Evolutionary conservation across 2,113 vertebrate species (phyloP).

Genomic region (Mobula birostris): DNA sequence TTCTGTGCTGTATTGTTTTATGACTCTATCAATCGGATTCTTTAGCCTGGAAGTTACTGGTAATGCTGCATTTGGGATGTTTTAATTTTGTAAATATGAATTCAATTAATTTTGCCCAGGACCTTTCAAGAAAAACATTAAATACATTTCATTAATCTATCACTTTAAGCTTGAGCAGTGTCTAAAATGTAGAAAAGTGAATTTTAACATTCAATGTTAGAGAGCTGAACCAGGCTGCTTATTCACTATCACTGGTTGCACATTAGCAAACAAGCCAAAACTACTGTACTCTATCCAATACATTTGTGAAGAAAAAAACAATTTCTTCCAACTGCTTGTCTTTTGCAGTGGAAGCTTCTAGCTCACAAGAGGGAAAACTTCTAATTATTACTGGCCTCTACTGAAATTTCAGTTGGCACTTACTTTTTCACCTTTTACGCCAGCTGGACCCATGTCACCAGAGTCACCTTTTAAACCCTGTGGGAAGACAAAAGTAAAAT

Average conservation of each 20-base stretch:
- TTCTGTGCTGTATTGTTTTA: too few species aligned
- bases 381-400: not conserved
- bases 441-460: conserved; percentile 62
- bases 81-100: not conserved
- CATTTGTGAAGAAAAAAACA: not conserved
- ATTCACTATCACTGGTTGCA: not conserved
- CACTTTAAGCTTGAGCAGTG: not conserved
- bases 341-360: not conserved
- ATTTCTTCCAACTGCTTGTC: not conserved
- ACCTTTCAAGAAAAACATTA: not conserved
- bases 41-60: not conserved
- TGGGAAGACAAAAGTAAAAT: conserved; percentile 44
- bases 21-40: too few species aligned
- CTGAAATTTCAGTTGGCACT: conserved; percentile 40
- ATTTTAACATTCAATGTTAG: not conserved
- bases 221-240: not conserved
- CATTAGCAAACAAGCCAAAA: not conserved
- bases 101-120: not conserved
- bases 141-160: not conserved
- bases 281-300: not conserved
- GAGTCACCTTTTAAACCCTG: conserved; percentile 79
- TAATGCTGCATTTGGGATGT: not conserved
- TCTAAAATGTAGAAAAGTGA: not conserved
- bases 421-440: conserved; percentile 84
- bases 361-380: not conserved